Base-by-base conservation (phyloP, 1,140 invertebrate species). In the Piezodorus guildinii region DNA sequence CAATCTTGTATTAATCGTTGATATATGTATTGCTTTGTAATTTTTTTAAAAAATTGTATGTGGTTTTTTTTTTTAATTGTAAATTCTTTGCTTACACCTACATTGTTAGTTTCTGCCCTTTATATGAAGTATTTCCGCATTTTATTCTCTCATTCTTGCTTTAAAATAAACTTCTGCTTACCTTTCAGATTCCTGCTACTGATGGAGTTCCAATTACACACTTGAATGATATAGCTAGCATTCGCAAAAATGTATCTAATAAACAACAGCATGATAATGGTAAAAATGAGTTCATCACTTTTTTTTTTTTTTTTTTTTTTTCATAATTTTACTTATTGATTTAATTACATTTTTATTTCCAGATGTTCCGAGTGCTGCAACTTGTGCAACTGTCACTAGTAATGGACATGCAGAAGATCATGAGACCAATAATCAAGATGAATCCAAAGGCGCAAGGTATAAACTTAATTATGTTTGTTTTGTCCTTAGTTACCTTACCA, bases 141-240 rank as follows among this genome's bases (percentile, higher is more conserved):
- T n/a, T n/a, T n/a, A n/a, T n/a, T n/a, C n/a, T n/a, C n/a, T n/a
- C n/a, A 5, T 46, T 46, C 3, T n/a, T n/a, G 45, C 14, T 46
- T 46, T 46, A 46, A 5, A 46, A 46, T 30, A 3, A 4, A 30
- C 27, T 12, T 52, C 3, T 19, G 6, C 10, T 52, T 52, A 19
- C 19, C 21, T 56, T 56, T 23, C 23, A 56, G 52, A 56, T 56
- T 14, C 52, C 52, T 56, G 17, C 23, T 3, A 56, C 52, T 56
- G 52, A 56, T 56, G 52, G 52, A 23, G 52, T 56, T 56, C 52
- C 52, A 16, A 56, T 56, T 17, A 56, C 52, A 23, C 52, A 56
- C 23, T 25, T 56, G 15, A 56, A 56, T 56, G 52, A 56, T 23
- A 56, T 56, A 21, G 17, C 52, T 2, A 23, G 52, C 15, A 56